Percentiles rank a stretch among this genome's conserved stretches.
Conservation (phyloP, 2,797 vertebrate genomes). For the Myiotriccus ornatus region DNA sequence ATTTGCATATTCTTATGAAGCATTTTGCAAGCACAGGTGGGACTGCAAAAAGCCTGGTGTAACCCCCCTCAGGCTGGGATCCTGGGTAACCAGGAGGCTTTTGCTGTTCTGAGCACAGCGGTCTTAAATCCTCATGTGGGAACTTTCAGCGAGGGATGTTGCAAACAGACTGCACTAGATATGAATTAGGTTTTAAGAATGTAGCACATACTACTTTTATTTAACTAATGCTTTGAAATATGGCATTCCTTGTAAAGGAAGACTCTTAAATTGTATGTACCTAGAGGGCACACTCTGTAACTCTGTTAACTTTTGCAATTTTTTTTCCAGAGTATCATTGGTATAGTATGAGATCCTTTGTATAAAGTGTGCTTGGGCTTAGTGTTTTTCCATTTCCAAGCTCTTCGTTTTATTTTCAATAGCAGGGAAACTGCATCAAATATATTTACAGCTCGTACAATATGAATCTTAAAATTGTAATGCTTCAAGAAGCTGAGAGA, state of each 20-base stretch:
- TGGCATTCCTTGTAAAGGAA: background rate
- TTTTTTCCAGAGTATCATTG: background rate
- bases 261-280: background rate
- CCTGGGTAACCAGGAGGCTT: background rate
- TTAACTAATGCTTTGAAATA: background rate
- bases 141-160: background rate
- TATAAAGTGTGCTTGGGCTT: background rate
- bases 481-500: background rate
- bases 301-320: background rate
- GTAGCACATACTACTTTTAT: background rate
- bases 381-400: background rate
- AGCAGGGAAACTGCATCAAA: background rate
- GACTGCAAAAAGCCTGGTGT: background rate
- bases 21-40: background rate
- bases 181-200: background rate
- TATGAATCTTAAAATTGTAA: background rate
- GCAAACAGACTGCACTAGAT: background rate
- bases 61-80: background rate
- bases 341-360: background rate
- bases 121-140: background rate
- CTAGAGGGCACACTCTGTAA: background rate
- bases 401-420: background rate
- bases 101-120: background rate
- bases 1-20: background rate
- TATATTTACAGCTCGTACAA: conserved; percentile 1